Percentiles rank a stretch among this genome's conserved stretches.
These are phyloP conservation scores for Macrophya annulata DNA, from an alignment of 2,888 invertebrate genomes.

Conservation along the genomic window DNA sequence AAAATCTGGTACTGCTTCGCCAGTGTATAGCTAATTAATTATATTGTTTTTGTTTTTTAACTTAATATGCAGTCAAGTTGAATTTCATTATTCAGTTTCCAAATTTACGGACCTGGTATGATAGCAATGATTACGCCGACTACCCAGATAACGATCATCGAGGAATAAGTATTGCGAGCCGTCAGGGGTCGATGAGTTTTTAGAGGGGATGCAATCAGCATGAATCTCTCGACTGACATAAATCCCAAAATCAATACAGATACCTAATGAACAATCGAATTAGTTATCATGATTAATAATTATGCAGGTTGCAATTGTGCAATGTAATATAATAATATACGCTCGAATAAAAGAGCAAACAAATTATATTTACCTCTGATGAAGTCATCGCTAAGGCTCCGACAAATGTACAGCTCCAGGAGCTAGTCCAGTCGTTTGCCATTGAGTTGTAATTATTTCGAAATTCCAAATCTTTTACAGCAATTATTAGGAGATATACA, in stretches of 20 bases:
- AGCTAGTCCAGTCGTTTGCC: constrained; percentile 85
- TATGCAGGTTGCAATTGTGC: background rate
- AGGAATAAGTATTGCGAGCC: constrained; percentile 80
- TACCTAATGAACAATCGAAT: constrained; percentile 74
- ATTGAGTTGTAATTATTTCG: constrained; percentile 82
- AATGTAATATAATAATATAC: background rate
- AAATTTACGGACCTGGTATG: constrained; percentile 81
- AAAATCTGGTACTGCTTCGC: constrained; percentile 83
- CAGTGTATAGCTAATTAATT: constrained; percentile 80
- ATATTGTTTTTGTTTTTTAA: background rate
- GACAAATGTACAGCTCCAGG: constrained; percentile 84
- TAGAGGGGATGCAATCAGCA: constrained; percentile 84
- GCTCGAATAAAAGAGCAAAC: background rate
- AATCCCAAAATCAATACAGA: constrained; percentile 86
- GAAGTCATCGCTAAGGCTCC: constrained; percentile 86
- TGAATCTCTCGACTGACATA: constrained; percentile 86
- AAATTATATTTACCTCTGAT: constrained; percentile 80
- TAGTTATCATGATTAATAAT: background rate
- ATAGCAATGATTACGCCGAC: constrained; percentile 83
- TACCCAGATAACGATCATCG: constrained; percentile 83
- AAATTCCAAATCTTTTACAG: constrained; percentile 82
- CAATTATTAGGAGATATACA: constrained; percentile 84
- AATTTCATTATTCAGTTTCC: background rate
- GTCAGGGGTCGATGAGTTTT: constrained; percentile 82
- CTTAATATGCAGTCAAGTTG: too few species aligned